Conservation (phyloP, 1,140 invertebrate genomes). For the Heliconius hermathena region DNA sequence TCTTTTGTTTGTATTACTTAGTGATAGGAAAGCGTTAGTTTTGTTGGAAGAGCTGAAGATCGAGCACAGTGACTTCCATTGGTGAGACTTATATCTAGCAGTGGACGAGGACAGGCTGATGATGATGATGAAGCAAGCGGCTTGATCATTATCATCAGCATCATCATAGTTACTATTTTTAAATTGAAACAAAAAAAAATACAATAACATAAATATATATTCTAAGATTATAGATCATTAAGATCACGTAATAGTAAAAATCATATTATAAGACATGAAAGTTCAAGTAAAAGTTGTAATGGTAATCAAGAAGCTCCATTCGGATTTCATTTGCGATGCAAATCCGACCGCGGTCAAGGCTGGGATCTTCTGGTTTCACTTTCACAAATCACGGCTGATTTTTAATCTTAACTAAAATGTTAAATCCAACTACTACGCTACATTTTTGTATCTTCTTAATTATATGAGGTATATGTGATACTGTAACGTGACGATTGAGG, state of each 20-base stretch:
- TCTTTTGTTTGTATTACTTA: too few relatives aligned
- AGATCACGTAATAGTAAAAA: neutral
- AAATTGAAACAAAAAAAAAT: neutral
- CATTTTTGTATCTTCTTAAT: neutral
- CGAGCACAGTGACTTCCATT: too few relatives aligned
- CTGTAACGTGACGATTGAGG: too few relatives aligned
- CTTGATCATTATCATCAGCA: too few relatives aligned
- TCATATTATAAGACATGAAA: conserved; percentile 39
- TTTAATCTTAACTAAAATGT: conserved; percentile 25
- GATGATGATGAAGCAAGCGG: too few relatives aligned
- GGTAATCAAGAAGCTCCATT: conserved; percentile 49
- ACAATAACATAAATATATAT: neutral
- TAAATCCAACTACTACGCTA: neutral
- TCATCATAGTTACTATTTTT: too few relatives aligned
- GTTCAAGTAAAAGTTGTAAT: conserved; percentile 63
- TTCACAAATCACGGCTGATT: conserved; percentile 44
- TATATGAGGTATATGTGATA: too few relatives aligned
- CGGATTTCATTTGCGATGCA: conserved; percentile 57
- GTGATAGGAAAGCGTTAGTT: too few relatives aligned
- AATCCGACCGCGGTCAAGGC: conserved; percentile 59
- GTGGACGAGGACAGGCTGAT: too few relatives aligned
- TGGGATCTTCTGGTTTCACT: conserved; percentile 47
- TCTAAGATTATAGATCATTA: too few relatives aligned
- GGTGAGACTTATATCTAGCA: too few relatives aligned
- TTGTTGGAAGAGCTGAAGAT: too few relatives aligned